phyloP scores from a whole-genome alignment of 1,140 invertebrate genomes.

The Drosophila albomicans region DNA sequence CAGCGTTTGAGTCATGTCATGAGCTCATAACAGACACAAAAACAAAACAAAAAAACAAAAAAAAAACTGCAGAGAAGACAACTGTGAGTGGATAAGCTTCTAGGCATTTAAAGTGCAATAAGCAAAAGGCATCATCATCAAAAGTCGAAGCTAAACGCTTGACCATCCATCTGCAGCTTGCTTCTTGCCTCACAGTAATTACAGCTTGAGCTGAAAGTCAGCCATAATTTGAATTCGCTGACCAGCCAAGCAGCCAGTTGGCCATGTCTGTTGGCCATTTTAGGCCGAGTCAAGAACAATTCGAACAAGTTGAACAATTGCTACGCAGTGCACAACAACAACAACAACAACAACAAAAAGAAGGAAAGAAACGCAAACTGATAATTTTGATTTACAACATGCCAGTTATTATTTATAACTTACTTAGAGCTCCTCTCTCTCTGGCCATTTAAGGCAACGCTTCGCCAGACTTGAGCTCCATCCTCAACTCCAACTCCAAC shows the following conservation, averaged over 20 bases:
- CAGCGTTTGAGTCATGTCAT: constrained; percentile 57
- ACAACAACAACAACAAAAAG: too few relatives aligned
- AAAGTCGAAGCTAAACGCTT: constrained; percentile 51
- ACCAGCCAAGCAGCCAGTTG: constrained; percentile 11
- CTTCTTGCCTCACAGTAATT: constrained; percentile 53
- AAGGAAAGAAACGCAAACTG: constrained; percentile 60
- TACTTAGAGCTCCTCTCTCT: constrained; percentile 56
- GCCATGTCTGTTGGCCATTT: constrained; percentile 57
- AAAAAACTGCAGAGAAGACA: background rate
- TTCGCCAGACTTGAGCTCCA: constrained; percentile 18
- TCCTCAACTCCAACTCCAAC: background rate
- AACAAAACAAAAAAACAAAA: background rate
- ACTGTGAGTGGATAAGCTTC: constrained; percentile 1
- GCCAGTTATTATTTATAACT: constrained; percentile 84
- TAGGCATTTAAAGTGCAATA: constrained; percentile 25
- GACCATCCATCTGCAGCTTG: constrained; percentile 17
- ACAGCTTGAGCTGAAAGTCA: constrained; percentile 33
- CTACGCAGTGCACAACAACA: constrained; percentile 36
- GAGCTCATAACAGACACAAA: constrained; percentile 39
- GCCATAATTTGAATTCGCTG: constrained; percentile 67
- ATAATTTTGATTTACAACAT: constrained; percentile 84
- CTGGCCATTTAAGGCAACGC: constrained; percentile 64
- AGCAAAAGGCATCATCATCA: constrained; percentile 38
- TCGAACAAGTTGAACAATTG: constrained; percentile 38
- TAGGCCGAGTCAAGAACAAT: constrained; percentile 39